These are phyloP conservation scores for Azemiops feae DNA, from an alignment of 2,113 vertebrate genomes.

Conservation along the genomic window DNA sequence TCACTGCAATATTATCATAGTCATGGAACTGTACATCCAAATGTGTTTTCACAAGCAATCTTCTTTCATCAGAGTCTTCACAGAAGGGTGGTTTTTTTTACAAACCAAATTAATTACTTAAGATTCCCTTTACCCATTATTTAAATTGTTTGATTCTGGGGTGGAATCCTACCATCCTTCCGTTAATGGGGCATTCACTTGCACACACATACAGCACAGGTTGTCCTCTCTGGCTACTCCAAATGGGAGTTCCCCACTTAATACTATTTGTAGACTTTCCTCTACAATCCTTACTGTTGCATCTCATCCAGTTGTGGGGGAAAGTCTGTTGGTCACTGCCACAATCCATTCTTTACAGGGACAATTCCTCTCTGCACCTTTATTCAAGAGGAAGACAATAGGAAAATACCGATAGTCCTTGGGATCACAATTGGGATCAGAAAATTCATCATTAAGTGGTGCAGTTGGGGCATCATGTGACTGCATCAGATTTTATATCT, in stretches of 20 bases:
- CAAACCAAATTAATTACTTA: not conserved
- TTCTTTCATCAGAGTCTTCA: not conserved
- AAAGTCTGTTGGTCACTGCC: not conserved
- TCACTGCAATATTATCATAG: not conserved
- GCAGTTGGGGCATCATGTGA: not conserved
- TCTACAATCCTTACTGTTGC: not conserved
- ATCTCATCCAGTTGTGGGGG: not conserved
- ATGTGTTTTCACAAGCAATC: not conserved
- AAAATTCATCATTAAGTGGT: not conserved
- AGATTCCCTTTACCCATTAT: not conserved
- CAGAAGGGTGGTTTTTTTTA: not conserved
- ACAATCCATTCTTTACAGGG: not conserved
- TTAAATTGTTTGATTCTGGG: not conserved
- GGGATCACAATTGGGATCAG: not conserved
- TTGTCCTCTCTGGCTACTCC: not conserved
- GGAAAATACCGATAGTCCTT: not conserved
- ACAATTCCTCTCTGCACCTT: not conserved
- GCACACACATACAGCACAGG: not conserved
- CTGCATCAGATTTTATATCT: not conserved
- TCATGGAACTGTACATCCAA: not conserved
- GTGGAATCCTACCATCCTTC: not conserved
- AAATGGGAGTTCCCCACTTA: not conserved
- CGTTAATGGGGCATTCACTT: not conserved
- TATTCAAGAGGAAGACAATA: not conserved
- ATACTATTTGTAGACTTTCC: not conserved